Evolutionary conservation across 1,140 invertebrate genomes (phyloP).

Genomic region (Trichoplusia ni): DNA sequence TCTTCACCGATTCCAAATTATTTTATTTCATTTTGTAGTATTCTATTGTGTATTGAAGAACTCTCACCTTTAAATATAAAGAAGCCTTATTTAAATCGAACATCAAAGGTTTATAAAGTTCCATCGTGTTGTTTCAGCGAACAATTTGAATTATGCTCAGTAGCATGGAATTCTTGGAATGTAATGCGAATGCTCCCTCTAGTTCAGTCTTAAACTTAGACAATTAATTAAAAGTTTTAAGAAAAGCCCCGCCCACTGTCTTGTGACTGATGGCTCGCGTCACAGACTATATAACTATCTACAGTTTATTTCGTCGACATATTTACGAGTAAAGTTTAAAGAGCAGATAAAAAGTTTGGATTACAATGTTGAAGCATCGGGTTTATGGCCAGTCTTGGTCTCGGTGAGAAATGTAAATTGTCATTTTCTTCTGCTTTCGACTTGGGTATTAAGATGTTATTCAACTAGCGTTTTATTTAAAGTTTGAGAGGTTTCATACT

Average conservation of each 20-base stretch:
- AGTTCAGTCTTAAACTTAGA: constrained; percentile 38
- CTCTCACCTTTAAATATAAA: no score
- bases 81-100: constrained; percentile 28
- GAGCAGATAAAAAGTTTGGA: constrained; percentile 16
- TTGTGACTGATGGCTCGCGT: constrained; percentile 22
- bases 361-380: not conserved
- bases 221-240: constrained; percentile 53
- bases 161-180: constrained; percentile 40
- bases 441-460: no score
- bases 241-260: constrained; percentile 22
- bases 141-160: constrained; percentile 44
- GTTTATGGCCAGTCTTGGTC: not conserved
- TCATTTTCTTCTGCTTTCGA: no score
- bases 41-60: no score
- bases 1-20: no score
- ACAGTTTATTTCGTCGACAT: constrained; percentile 21
- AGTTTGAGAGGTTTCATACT: no score
- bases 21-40: no score
- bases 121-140: constrained; percentile 34
- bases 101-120: constrained; percentile 32
- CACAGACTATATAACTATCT: constrained; percentile 17
- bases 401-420: not conserved
- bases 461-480: no score
- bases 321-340: constrained; percentile 22
- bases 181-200: constrained; percentile 37